Percentiles rank a stretch among this genome's conserved stretches.
These are phyloP conservation scores for Tipula lateralis DNA, from an alignment of 2,888 invertebrate genomes.

Conservation along the genomic window DNA sequence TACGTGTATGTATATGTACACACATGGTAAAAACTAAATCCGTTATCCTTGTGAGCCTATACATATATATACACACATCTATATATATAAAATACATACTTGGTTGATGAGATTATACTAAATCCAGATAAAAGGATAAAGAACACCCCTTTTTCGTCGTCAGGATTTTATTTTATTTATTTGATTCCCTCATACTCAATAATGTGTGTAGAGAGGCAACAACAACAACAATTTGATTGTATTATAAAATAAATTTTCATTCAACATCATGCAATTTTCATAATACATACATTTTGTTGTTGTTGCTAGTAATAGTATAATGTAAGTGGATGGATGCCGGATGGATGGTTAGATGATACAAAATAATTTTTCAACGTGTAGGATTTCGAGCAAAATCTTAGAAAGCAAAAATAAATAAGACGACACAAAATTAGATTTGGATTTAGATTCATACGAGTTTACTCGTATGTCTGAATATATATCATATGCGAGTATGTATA, in stretches of 20 bases:
- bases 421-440: conserved; percentile 8
- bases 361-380: not conserved
- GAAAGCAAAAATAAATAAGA: not conserved
- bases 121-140: conserved; percentile 51
- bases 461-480: no score
- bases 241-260: not conserved
- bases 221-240: not conserved
- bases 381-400: not conserved
- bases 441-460: not conserved
- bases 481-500: no score
- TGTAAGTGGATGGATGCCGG: not conserved
- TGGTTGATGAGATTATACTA: conserved; percentile 50
- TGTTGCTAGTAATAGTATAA: not conserved
- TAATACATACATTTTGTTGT: not conserved
- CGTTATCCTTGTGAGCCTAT: conserved; percentile 14
- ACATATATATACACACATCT: not conserved
- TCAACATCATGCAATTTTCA: conserved; percentile 19
- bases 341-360: not conserved
- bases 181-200: conserved; percentile 11
- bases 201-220: not conserved
- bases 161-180: conserved; percentile 19
- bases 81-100: conserved; percentile 32
- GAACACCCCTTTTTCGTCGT: conserved; percentile 36
- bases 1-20: not conserved
- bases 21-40: conserved; percentile 11